Evolutionary conservation across 2,113 vertebrate species (phyloP).

Genomic region (Axis porcinus): DNA sequence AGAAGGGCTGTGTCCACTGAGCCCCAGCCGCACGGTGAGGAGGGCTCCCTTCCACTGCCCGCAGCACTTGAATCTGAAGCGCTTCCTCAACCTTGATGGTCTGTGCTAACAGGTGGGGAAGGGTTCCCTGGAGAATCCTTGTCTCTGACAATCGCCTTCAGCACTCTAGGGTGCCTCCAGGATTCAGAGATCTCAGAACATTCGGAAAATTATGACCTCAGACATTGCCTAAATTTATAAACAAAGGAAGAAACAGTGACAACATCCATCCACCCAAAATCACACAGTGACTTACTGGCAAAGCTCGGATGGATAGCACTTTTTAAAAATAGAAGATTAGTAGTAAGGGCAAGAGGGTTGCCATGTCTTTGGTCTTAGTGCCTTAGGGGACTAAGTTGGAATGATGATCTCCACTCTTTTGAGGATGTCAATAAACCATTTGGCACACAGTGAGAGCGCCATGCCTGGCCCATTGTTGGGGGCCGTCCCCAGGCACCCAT

Average conservation of each 20-base stretch:
- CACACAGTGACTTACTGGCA: background rate
- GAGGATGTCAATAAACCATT: rapidly evolving
- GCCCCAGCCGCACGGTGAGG: background rate
- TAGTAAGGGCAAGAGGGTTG: background rate
- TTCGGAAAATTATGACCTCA: background rate
- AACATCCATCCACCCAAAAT: background rate
- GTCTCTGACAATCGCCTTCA: background rate
- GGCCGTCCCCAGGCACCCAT: background rate
- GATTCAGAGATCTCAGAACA: background rate
- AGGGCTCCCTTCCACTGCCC: background rate
- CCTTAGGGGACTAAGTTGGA: background rate
- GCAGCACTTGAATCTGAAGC: background rate
- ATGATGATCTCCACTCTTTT: background rate
- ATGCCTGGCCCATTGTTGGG: background rate
- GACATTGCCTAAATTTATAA: background rate
- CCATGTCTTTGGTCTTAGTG: background rate
- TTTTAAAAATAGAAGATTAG: background rate
- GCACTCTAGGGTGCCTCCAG: background rate
- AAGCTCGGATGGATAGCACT: background rate
- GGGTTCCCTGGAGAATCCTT: background rate
- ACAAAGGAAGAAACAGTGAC: background rate
- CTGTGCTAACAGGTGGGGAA: background rate
- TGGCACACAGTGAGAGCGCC: rapidly evolving
- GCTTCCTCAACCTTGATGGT: background rate
- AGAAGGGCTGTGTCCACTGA: background rate